phyloP scores from a whole-genome alignment of 2,113 vertebrate species.

The Prochilodus magdalenae region DNA sequence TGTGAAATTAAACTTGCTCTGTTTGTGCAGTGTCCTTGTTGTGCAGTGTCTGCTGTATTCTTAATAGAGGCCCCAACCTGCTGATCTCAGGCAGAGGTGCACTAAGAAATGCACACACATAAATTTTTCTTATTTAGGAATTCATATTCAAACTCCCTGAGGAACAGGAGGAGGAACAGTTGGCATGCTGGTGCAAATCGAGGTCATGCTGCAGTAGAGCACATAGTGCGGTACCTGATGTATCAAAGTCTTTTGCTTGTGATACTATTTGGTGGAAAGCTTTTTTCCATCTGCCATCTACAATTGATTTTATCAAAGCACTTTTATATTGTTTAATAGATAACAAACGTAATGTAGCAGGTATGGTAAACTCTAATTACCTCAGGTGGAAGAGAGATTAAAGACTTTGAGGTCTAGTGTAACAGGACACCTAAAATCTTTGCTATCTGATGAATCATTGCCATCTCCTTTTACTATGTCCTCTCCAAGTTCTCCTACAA shows the following conservation, averaged over 20 bases:
- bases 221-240: slow-evolving; percentile 18
- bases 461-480: background rate
- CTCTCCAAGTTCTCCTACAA: background rate
- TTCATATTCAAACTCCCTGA: slow-evolving; percentile 8
- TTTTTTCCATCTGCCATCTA: background rate
- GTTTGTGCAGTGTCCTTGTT: background rate
- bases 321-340: background rate
- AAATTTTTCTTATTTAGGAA: slow-evolving; percentile 37
- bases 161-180: slow-evolving; percentile 36
- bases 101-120: slow-evolving; percentile 25
- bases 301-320: slow-evolving; percentile 11
- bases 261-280: background rate
- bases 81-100: slow-evolving; percentile 24
- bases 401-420: background rate
- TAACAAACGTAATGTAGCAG: background rate
- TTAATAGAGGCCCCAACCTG: slow-evolving; percentile 31
- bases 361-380: background rate
- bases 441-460: background rate
- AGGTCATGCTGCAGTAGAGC: slow-evolving; percentile 45
- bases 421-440: background rate
- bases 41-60: slow-evolving; percentile 2
- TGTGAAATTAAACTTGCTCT: background rate
- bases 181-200: slow-evolving; percentile 45
- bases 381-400: slow-evolving; percentile 3
- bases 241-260: slow-evolving; percentile 6